Conservation (phyloP, 2,888 invertebrate genomes). For the Metalampra italica region DNA sequence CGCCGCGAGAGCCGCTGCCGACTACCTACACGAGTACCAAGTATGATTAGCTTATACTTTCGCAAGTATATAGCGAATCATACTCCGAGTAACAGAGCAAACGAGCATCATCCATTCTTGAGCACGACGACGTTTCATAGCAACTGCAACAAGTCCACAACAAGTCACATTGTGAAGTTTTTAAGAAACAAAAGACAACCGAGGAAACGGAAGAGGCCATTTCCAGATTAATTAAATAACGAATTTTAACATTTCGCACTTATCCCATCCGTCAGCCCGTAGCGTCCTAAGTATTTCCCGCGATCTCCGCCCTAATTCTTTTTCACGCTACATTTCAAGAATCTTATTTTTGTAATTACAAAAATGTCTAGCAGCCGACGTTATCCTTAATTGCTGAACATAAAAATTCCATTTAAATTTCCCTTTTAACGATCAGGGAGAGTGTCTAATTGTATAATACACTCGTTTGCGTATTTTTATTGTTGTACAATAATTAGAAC, state of each 20-base stretch:
- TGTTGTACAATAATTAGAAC: constrained; percentile 77
- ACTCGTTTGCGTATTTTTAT: constrained; percentile 79
- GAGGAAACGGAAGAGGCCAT: neutral
- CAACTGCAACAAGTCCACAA: too few relatives aligned
- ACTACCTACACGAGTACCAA: neutral
- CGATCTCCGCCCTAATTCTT: constrained; percentile 71
- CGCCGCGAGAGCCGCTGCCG: constrained; percentile 14
- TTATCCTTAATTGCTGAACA: constrained; percentile 79
- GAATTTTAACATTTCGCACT: constrained; percentile 47
- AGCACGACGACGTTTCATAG: too few relatives aligned
- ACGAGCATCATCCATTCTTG: too few relatives aligned
- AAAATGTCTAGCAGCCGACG: constrained; percentile 78
- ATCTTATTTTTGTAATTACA: constrained; percentile 79
- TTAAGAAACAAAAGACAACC: neutral
- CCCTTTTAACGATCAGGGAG: constrained; percentile 77
- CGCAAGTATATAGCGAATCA: too few relatives aligned
- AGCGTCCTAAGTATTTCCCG: constrained; percentile 61
- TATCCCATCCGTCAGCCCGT: constrained; percentile 56
- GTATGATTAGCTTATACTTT: too few relatives aligned
- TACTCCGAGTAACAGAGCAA: too few relatives aligned
- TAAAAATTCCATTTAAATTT: constrained; percentile 80
- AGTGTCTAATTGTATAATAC: constrained; percentile 79
- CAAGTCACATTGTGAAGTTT: neutral
- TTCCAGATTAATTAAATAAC: constrained; percentile 26
- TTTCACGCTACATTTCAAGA: constrained; percentile 79